phyloP scores from a whole-genome alignment of 2,888 invertebrate species.

The Pseudococcus viburni region DNA sequence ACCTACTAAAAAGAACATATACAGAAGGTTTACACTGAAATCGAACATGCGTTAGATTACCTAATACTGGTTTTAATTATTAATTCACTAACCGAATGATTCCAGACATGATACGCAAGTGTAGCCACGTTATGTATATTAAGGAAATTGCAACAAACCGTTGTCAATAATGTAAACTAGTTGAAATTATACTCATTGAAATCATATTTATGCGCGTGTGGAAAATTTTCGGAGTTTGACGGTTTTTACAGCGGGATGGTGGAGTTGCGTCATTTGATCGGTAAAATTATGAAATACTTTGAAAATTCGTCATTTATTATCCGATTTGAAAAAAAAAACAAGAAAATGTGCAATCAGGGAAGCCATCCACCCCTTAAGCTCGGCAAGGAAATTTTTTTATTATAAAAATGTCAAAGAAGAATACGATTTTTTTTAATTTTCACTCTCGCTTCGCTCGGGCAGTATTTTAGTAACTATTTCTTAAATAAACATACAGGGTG shows the following conservation, averaged over 20 bases:
- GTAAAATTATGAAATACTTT: too few relatives aligned
- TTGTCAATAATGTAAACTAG: not conserved
- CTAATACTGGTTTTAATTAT: constrained; percentile 53
- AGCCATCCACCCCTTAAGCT: too few relatives aligned
- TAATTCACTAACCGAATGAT: constrained; percentile 36
- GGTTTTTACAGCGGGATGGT: not conserved
- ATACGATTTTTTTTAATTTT: too few relatives aligned
- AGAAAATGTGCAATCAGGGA: too few relatives aligned
- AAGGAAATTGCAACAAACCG: constrained; percentile 27
- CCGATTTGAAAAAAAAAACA: too few relatives aligned
- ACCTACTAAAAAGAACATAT: not conserved
- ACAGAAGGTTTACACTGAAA: not conserved
- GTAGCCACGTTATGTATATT: constrained; percentile 24
- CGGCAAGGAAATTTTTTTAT: too few relatives aligned
- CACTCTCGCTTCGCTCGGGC: too few relatives aligned
- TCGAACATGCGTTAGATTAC: constrained; percentile 50
- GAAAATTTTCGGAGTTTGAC: not conserved
- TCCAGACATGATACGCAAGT: constrained; percentile 30
- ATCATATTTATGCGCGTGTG: not conserved
- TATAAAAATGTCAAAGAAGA: too few relatives aligned
- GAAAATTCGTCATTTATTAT: too few relatives aligned
- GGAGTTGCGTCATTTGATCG: too few relatives aligned
- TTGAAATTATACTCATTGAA: not conserved
- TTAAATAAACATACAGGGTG: too few relatives aligned
- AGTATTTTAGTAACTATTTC: too few relatives aligned